Conservation (phyloP, 1,140 invertebrate genomes). For the Drosophila guanche region DNA sequence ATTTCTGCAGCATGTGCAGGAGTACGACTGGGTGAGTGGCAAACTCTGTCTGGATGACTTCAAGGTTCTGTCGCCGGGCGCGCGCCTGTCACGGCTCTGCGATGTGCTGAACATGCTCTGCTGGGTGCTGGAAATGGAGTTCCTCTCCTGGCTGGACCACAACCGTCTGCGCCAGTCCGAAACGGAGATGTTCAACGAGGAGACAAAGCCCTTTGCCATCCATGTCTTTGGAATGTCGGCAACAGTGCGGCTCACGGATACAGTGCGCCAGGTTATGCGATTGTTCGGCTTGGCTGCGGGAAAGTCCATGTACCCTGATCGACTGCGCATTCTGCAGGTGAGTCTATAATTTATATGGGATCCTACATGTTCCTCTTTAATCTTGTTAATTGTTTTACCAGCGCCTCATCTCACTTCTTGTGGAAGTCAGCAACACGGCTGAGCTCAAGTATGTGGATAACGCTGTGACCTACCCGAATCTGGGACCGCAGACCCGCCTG, state of each 20-base stretch:
- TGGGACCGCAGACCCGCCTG: conserved; percentile 44
- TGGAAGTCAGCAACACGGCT: conserved; percentile 64
- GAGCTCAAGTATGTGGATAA: conserved; percentile 53
- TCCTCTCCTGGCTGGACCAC: conserved; percentile 64
- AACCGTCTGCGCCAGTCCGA: conserved; percentile 59
- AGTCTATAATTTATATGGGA: not conserved
- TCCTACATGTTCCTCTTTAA: too few relatives aligned
- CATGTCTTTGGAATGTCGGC: conserved; percentile 51
- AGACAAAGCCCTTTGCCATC: conserved; percentile 49
- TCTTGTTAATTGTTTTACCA: not conserved
- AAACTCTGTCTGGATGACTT: conserved; percentile 65
- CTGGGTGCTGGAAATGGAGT: conserved; percentile 58
- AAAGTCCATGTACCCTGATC: conserved; percentile 33
- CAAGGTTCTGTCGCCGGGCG: conserved; percentile 45
- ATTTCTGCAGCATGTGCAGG: conserved; percentile 51
- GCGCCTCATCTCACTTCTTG: conserved; percentile 51
- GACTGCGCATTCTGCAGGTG: conserved; percentile 49
- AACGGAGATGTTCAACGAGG: conserved; percentile 62
- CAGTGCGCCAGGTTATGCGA: conserved; percentile 48
- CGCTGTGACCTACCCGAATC: conserved; percentile 45
- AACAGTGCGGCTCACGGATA: conserved; percentile 29
- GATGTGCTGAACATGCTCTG: conserved; percentile 58
- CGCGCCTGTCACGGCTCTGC: conserved; percentile 51
- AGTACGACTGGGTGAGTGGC: conserved; percentile 64
- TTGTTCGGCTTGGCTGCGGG: conserved; percentile 44